phyloP scores from a whole-genome alignment of 2,888 invertebrate genomes.

The Marronus borbonicus region DNA sequence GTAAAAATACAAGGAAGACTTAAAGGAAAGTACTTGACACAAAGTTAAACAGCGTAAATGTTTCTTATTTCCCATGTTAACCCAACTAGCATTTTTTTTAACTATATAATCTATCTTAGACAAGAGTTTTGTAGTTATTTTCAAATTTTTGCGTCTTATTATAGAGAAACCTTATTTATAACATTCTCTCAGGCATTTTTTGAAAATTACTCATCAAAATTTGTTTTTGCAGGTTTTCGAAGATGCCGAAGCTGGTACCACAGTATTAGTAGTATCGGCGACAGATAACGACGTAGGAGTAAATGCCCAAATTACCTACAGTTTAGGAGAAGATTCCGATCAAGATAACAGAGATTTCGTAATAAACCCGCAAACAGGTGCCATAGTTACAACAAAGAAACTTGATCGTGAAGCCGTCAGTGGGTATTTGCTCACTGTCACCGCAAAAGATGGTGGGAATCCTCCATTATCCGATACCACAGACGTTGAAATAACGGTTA shows the following conservation, averaged over 20 bases:
- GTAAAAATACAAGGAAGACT: no score
- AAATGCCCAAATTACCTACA: conserved; percentile 91
- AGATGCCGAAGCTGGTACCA: conserved; percentile 92
- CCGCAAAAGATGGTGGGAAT: conserved; percentile 92
- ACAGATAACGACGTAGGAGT: conserved; percentile 95
- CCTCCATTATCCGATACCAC: conserved; percentile 95
- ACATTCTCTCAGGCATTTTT: background rate
- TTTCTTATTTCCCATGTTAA: no score
- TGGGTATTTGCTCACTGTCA: conserved; percentile 91
- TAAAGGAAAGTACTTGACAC: no score
- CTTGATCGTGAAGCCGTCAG: conserved; percentile 89
- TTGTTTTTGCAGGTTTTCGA: conserved; percentile 80
- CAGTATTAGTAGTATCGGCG: conserved; percentile 92
- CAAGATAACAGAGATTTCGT: conserved; percentile 82
- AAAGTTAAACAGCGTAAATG: no score
- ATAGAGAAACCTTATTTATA: no score
- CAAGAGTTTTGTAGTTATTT: no score
- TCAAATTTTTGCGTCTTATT: no score
- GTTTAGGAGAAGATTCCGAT: conserved; percentile 79
- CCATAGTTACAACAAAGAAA: conserved; percentile 87
- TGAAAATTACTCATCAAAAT: no score
- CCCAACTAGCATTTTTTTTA: no score
- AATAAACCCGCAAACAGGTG: conserved; percentile 94
- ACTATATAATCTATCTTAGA: no score
- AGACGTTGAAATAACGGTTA: conserved; percentile 94